These are phyloP conservation scores for Pyrgilauda ruficollis DNA, from an alignment of 2,113 vertebrate genomes.

Conservation along the genomic window DNA sequence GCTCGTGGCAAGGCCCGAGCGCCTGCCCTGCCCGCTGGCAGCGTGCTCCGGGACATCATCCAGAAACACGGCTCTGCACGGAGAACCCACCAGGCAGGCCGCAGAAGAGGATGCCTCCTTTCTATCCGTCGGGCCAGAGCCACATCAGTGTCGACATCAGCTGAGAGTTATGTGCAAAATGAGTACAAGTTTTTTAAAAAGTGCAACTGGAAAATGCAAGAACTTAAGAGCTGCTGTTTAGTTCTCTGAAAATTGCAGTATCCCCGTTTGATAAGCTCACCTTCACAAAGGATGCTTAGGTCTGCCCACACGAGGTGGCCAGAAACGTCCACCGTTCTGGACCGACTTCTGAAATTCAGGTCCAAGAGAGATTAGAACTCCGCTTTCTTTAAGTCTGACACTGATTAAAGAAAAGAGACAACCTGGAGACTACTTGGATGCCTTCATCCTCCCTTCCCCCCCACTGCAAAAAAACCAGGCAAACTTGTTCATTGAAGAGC, in stretches of 20 bases:
- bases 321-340: neutral
- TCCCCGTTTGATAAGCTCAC: slow-evolving; percentile 64
- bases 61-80: slow-evolving; percentile 36
- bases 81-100: slow-evolving; percentile 10
- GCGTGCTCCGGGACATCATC: slow-evolving; percentile 25
- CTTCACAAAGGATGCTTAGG: slow-evolving; percentile 25
- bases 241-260: slow-evolving; percentile 76
- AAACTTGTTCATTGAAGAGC: slow-evolving; percentile 71
- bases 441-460: slow-evolving; percentile 63
- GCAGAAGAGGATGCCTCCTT: slow-evolving; percentile 10
- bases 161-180: slow-evolving; percentile 75
- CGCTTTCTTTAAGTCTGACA: neutral
- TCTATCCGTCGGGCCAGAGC: slow-evolving; percentile 47
- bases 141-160: slow-evolving; percentile 31
- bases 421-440: slow-evolving; percentile 32
- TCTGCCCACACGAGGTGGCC: slow-evolving; percentile 13
- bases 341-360: neutral
- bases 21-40: neutral
- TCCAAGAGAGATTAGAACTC: slow-evolving; percentile 16
- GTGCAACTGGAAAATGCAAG: slow-evolving; percentile 66
- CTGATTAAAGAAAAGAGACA: slow-evolving; percentile 46
- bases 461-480: slow-evolving; percentile 59
- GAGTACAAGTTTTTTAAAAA: slow-evolving; percentile 50
- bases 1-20: neutral
- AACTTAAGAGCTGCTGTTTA: slow-evolving; percentile 63